Evolutionary conservation across 2,113 vertebrate species (phyloP).

Genomic region (Peromyscus leucopus): DNA sequence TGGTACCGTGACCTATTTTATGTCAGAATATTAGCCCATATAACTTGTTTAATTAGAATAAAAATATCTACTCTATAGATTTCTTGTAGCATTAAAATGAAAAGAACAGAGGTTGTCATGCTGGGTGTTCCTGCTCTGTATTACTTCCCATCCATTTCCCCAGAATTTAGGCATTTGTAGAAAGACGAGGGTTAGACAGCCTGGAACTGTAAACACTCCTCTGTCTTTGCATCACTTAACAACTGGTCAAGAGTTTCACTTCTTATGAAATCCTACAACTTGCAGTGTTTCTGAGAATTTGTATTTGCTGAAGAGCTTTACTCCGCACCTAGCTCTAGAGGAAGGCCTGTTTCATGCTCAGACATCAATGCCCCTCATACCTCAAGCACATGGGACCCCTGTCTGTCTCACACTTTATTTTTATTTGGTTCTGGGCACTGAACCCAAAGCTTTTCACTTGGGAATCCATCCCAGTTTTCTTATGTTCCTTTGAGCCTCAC

Average conservation of each 20-base stretch:
- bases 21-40: neutral
- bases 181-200: neutral
- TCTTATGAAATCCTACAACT: neutral
- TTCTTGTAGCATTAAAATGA: neutral
- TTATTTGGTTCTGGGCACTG: neutral
- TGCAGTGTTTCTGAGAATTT: neutral
- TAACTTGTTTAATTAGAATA: constrained; percentile 8
- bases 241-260: neutral
- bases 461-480: neutral
- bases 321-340: neutral
- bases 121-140: rapidly evolving
- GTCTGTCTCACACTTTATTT: rapidly evolving
- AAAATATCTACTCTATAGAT: neutral
- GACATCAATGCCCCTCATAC: neutral
- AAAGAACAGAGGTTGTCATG: neutral
- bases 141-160: too few relatives aligned
- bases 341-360: rapidly evolving
- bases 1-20: neutral
- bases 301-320: neutral
- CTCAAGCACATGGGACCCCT: rapidly evolving
- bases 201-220: neutral
- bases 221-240: neutral
- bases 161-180: neutral
- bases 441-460: neutral
- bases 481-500: rapidly evolving